Percentiles rank a stretch among this genome's conserved stretches.
These are phyloP conservation scores for Lingula anatina DNA, from an alignment of 2,888 invertebrate genomes.

Conservation along the genomic window DNA sequence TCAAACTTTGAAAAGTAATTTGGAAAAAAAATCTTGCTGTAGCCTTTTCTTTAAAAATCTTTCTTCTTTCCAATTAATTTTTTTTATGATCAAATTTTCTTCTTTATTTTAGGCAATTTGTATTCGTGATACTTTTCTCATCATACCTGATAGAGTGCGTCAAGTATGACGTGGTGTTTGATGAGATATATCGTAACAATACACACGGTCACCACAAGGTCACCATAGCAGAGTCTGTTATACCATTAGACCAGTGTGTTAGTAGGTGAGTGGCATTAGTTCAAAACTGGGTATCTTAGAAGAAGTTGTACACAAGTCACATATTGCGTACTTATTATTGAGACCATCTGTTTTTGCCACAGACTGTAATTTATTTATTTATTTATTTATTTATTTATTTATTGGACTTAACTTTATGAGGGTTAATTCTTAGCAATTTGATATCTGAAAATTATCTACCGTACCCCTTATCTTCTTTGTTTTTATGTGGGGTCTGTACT, in stretches of 20 bases:
- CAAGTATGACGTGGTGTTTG: conserved; percentile 76
- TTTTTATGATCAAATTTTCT: too few relatives aligned
- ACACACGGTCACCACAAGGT: conserved; percentile 52
- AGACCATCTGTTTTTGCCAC: too few relatives aligned
- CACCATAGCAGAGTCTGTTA: conserved; percentile 63
- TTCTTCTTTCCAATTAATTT: too few relatives aligned
- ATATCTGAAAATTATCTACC: neutral
- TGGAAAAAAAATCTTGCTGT: too few relatives aligned
- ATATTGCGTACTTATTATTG: too few relatives aligned
- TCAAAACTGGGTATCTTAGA: conserved; percentile 31
- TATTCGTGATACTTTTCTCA: conserved; percentile 81
- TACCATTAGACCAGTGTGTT: conserved; percentile 59
- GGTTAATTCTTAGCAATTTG: neutral
- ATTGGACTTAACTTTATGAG: neutral
- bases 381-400: too few relatives aligned
- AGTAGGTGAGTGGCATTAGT: conserved; percentile 38
- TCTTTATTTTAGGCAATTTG: conserved; percentile 66
- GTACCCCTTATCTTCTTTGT: neutral
- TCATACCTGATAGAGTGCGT: conserved; percentile 83
- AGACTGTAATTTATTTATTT: neutral
- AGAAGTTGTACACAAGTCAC: too few relatives aligned
- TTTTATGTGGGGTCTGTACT: neutral
- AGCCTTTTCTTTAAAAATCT: too few relatives aligned
- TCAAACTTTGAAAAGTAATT: too few relatives aligned
- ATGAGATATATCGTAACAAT: conserved; percentile 25